A percentile compares a stretch with the other conserved stretches of the same genome.
phyloP scores from a whole-genome alignment of 2,797 vertebrate species.

The Anisognathus igniventris region DNA sequence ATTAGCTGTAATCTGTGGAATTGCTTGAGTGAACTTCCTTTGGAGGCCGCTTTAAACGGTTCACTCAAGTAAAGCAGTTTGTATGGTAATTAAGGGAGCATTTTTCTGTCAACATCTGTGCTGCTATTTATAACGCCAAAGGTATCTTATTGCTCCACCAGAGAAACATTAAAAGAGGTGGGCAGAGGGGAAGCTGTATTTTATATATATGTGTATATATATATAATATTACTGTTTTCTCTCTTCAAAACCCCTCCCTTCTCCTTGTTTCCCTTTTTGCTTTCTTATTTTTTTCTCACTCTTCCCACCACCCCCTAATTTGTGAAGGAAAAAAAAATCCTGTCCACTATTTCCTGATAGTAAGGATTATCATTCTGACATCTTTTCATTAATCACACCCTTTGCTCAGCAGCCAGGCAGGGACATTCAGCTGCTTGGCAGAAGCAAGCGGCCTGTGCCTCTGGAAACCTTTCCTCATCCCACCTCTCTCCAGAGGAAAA shows the following conservation, averaged over 20 bases:
- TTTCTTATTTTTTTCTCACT: background rate
- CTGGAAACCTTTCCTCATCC: background rate
- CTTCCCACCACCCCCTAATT: background rate
- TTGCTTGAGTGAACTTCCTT: slow-evolving; percentile 93
- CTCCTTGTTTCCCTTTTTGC: background rate
- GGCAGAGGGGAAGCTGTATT: slow-evolving; percentile 33
- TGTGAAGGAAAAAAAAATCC: background rate
- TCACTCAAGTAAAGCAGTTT: slow-evolving; percentile 97
- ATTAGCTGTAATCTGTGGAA: slow-evolving; percentile 92
- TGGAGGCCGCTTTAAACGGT: slow-evolving; percentile 90
- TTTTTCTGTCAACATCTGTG: slow-evolving; percentile 93
- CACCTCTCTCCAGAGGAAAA: background rate
- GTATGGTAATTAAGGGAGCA: slow-evolving; percentile 98
- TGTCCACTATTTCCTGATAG: slow-evolving; percentile 79
- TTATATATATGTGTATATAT: background rate
- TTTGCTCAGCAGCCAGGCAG: slow-evolving; percentile 69
- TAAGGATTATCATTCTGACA: slow-evolving; percentile 84
- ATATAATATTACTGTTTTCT: background rate
- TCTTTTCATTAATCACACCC: slow-evolving; percentile 89
- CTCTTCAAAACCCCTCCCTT: background rate
- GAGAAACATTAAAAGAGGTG: slow-evolving; percentile 63
- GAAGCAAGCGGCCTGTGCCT: slow-evolving; percentile 47
- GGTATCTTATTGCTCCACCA: slow-evolving; percentile 69
- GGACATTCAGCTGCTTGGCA: slow-evolving; percentile 65
- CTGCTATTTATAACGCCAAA: slow-evolving; percentile 83